A percentile compares a stretch with the other conserved stretches of the same genome.
These are phyloP conservation scores for Drosophila neocordata DNA, from an alignment of 1,140 invertebrate species.

Conservation along the genomic window DNA sequence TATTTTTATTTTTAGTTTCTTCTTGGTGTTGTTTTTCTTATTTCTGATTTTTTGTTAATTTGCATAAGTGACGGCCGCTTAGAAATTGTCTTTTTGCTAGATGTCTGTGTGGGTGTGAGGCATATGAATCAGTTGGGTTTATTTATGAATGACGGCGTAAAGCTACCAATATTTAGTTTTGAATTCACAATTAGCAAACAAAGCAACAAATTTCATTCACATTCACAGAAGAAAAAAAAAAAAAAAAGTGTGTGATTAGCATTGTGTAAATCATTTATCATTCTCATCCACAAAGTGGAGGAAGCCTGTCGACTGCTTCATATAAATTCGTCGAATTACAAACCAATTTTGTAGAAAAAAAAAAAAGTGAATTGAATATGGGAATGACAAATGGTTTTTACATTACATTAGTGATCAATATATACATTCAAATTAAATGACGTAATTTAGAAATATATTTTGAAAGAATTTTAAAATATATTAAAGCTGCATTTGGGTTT, in stretches of 20 bases:
- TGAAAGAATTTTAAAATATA: too few species aligned
- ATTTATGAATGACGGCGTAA: conserved; percentile 56
- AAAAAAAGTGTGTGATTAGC: neutral
- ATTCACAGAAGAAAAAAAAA: neutral
- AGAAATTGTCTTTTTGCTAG: conserved; percentile 35
- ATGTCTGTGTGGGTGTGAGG: conserved; percentile 26
- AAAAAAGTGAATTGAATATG: neutral
- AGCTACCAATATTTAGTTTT: conserved; percentile 11
- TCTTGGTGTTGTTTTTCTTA: neutral
- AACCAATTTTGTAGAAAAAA: neutral
- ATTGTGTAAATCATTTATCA: conserved; percentile 9
- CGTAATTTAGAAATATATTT: neutral
- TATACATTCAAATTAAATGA: neutral
- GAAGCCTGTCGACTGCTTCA: neutral
- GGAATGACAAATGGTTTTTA: neutral
- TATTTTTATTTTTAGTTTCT: neutral
- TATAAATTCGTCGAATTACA: conserved; percentile 6
- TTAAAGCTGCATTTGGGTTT: too few species aligned
- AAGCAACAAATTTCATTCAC: conserved; percentile 7
- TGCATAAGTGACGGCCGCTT: conserved; percentile 62
- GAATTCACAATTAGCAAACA: conserved; percentile 13
- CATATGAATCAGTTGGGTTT: conserved; percentile 48
- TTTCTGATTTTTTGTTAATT: conserved; percentile 49
- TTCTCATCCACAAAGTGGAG: neutral
- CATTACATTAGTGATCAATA: neutral